Percentiles rank a stretch among this genome's conserved stretches.
phyloP scores from a whole-genome alignment of 2,888 invertebrate genomes.

The Trachelus iudaicus region DNA sequence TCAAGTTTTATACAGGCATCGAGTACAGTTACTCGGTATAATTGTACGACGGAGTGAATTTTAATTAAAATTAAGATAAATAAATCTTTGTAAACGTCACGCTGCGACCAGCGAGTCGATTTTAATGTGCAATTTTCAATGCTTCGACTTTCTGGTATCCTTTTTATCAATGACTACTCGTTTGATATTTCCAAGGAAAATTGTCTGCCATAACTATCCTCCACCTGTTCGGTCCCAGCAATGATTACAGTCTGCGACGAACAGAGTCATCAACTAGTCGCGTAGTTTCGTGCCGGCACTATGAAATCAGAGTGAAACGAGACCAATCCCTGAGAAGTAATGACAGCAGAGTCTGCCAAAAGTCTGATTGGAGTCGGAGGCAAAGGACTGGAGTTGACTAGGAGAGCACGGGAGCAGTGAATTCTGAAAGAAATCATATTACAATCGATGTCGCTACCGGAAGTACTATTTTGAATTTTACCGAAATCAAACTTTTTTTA shows the following conservation, averaged over 20 bases:
- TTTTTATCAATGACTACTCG: neutral
- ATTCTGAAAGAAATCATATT: neutral
- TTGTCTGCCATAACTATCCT: neutral
- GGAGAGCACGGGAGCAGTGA: neutral
- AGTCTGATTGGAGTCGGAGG: neutral
- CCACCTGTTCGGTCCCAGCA: neutral
- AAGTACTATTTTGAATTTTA: neutral
- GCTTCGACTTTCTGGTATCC: neutral
- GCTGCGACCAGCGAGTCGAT: neutral
- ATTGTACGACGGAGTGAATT: no score
- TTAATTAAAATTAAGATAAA: neutral
- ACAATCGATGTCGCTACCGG: neutral
- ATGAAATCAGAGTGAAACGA: neutral
- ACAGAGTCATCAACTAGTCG: neutral
- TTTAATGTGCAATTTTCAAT: neutral
- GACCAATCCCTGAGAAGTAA: neutral
- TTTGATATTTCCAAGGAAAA: neutral
- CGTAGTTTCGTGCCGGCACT: neutral
- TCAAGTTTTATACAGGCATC: neutral
- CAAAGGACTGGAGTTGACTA: neutral
- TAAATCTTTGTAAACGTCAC: neutral
- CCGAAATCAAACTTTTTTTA: neutral
- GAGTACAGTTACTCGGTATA: no score
- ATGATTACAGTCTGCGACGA: neutral
- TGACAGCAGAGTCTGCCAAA: neutral